Percentiles rank a stretch among this genome's conserved stretches.
Conservation (phyloP, 2,888 invertebrate species). For the Parelbella ahira region DNA sequence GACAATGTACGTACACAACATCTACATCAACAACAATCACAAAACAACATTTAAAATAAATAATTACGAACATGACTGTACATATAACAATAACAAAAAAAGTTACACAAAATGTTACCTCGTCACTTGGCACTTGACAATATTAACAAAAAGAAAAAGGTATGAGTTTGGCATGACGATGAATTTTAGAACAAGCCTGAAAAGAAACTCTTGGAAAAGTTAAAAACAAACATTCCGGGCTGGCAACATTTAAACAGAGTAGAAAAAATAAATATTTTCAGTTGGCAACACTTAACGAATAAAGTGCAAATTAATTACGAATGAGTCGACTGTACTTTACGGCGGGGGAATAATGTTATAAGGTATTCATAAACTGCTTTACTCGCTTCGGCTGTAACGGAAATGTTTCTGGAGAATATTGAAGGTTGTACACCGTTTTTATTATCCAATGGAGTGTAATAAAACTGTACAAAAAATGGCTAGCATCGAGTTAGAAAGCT, state of each 20-base stretch:
- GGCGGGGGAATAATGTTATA: conserved; percentile 20
- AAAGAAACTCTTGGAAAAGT: conserved; percentile 40
- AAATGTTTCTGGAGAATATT: conserved; percentile 1
- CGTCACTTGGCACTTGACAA: conserved; percentile 51
- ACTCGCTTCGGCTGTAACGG: conserved; percentile 15
- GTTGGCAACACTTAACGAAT: conserved; percentile 21
- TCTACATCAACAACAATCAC: conserved; percentile 4
- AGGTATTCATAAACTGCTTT: conserved; percentile 22
- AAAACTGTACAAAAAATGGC: no score
- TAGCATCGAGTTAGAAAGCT: no score
- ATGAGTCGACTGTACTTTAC: conserved; percentile 41
- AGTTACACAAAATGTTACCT: conserved; percentile 49
- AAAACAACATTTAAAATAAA: conserved; percentile 7
- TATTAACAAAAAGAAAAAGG: conserved; percentile 48
- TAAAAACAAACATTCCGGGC: conserved; percentile 31
- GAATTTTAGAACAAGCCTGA: conserved; percentile 54
- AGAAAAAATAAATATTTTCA: conserved; percentile 22
- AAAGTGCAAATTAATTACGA: conserved; percentile 58
- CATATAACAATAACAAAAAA: conserved; percentile 14
- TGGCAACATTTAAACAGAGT: conserved; percentile 38
- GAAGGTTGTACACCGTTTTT: conserved; percentile 6
- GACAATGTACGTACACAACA: conserved; percentile 1
- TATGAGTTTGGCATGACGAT: conserved; percentile 52
- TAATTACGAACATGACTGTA: conserved; percentile 22
- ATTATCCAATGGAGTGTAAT: no score